phyloP scores from a whole-genome alignment of 2,113 vertebrate species.

The Istiophorus platypterus region DNA sequence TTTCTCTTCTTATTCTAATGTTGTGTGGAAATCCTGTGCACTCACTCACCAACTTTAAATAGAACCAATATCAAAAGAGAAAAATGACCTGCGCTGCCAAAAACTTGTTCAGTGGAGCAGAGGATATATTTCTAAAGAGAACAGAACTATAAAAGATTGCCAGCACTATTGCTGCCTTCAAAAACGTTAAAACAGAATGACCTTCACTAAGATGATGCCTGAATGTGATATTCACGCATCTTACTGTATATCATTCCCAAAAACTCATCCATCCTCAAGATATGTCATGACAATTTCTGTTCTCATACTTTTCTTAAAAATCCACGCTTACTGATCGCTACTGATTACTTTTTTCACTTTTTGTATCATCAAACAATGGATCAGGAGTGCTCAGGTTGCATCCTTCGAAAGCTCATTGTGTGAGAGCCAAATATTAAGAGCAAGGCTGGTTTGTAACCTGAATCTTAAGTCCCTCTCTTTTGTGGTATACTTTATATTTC shows the following conservation, averaged over 20 bases:
- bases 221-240: slow-evolving; percentile 26
- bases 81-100: slow-evolving; percentile 6
- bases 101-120: slow-evolving; percentile 30
- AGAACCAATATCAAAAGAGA: slow-evolving; percentile 29
- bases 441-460: neutral
- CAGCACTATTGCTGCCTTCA: neutral
- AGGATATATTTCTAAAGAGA: slow-evolving; percentile 33
- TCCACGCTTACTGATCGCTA: neutral
- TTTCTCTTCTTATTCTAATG: neutral
- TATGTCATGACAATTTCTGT: neutral
- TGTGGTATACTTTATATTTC: slow-evolving; percentile 26
- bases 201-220: slow-evolving; percentile 33
- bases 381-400: neutral
- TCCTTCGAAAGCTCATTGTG: neutral
- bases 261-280: slow-evolving; percentile 1
- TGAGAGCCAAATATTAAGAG: neutral
- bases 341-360: neutral
- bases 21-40: neutral
- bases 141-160: slow-evolving; percentile 9
- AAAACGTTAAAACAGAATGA: slow-evolving; percentile 27
- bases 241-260: neutral
- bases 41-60: slow-evolving; percentile 18
- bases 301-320: neutral
- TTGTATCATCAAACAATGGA: neutral
- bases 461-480: slow-evolving; percentile 9